Base-by-base conservation (phyloP, 2,113 vertebrate species). In the Suricata suricatta region DNA sequence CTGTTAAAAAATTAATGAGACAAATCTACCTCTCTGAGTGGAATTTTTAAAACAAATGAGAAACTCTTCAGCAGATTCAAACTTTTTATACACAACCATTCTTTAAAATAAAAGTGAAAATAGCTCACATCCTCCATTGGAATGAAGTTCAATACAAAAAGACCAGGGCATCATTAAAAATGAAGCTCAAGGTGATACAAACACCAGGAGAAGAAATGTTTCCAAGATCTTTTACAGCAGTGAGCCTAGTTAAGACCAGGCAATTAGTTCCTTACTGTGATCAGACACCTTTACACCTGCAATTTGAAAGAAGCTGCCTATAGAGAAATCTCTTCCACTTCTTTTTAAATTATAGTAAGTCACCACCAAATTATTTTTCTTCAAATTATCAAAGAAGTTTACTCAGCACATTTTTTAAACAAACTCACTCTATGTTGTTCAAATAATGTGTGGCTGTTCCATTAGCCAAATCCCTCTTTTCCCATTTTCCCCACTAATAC, bases 261-360 rank as follows among this genome's bases (percentile, higher is more conserved):
- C 85, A 87, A 94, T 97, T 97, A 95, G 71, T n/a, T 74, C 71
- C 71, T 92, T 76, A 87, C 60, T 97, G 64, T 57, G 60, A 93
- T 85, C 66, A 79, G 47, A 63, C 47, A 93, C 60, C 71, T 96
- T 79, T 93, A 97, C 95, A 95, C 52, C 41, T 44, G n/a, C 12
- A 64, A 52, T 96, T 63, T 66, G 52, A 93, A 96, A 92, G 31
- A 88, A 63, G 11, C 13, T 21, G 47, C 71, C 64, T 79, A 27
- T 29, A 38, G 23, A 95, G 90, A 98, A 97, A 94, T 96, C 52
- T 86, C 52, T 86, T 94, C 21, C 7, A 71, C 29, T 84, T 86
- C 77, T 96, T 91, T 90, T 74, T 71, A 93, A 91, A 90, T 92
- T 83, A 54, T 38, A 92, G 52, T 44, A 93, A 95, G 88, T 74